Percentiles rank a stretch among this genome's conserved stretches.
Conservation (phyloP, 2,113 vertebrate species). For the Gallinago undulata region DNA sequence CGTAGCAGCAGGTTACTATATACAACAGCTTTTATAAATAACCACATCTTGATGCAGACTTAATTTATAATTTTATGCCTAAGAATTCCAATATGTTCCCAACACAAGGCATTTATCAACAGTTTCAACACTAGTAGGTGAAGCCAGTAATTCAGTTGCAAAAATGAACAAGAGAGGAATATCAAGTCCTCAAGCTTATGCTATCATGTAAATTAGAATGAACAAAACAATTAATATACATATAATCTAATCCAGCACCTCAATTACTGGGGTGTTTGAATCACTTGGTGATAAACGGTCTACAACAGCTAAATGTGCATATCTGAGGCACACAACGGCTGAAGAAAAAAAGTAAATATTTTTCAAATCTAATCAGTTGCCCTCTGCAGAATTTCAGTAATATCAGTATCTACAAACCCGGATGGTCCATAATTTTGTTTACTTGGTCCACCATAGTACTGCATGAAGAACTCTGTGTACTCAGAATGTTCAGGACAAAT, state of each 20-base stretch:
- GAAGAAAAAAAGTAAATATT: slow-evolving; percentile 21
- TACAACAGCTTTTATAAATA: background rate
- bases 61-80: background rate
- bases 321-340: background rate
- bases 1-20: background rate
- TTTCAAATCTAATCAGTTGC: background rate
- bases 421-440: background rate
- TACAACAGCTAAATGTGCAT: background rate
- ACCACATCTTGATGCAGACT: background rate
- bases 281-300: background rate
- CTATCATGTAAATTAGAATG: background rate
- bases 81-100: background rate
- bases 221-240: background rate
- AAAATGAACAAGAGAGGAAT: background rate
- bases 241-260: background rate
- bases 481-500: fast-evolving
- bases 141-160: background rate
- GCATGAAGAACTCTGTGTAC: background rate
- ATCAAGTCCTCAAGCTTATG: background rate
- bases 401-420: background rate
- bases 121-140: background rate
- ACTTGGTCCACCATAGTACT: background rate
- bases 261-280: background rate
- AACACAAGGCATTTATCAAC: background rate
- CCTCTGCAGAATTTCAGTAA: background rate